Base-by-base conservation (phyloP, 2,797 vertebrate genomes). In the Triplophysa bombifrons region DNA sequence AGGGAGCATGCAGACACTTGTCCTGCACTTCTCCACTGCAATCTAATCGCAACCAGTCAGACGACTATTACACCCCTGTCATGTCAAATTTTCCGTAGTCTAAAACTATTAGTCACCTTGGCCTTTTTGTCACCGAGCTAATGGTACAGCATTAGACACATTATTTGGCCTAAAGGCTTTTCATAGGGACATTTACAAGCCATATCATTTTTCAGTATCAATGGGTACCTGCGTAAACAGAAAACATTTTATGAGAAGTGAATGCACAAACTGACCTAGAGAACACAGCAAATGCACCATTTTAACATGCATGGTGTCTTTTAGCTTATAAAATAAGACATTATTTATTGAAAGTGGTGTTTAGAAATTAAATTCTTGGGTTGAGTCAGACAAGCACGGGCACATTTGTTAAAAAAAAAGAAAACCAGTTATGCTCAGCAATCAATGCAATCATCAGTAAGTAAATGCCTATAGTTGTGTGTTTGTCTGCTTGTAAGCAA, bases 381-480 rank as follows among this genome's bases (percentile, higher is more conserved):
- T 55, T 53, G 51, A 13, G 50, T 76, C 64, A 69, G 55, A 61
- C n/a, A 64, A 20, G 20, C 46, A 20, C 11, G 16, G 22, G 53
- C 38, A 22, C 41, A 56, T 75, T 66, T 51, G 13, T 17, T 55
- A 7, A 63, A 38, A 63, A 63, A 63, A 27, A 50, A 22, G 16
- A 30, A 9, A 61, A 48, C 30, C 51, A 86, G 75, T 78, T 51
- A 69, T 80, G 58, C 66, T 72, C 79, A 55, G 13, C 80, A 84
- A 82, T 68, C 84, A 71, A 66, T 82, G 50, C 70, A 67, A 79
- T 80, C 84, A 80, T 88, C 80, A 87, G 86, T 58, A 90, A 89
- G 91, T 91, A 91, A 90, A 84, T 87, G 84, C 86, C 78, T 90
- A 85, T 86, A 87, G 72, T 74, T 82, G 90, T 91, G 88, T 88